A percentile compares a stretch with the other conserved stretches of the same genome.
Evolutionary conservation across 2,797 vertebrate species (phyloP).

Genomic region (Microhierax caerulescens): DNA sequence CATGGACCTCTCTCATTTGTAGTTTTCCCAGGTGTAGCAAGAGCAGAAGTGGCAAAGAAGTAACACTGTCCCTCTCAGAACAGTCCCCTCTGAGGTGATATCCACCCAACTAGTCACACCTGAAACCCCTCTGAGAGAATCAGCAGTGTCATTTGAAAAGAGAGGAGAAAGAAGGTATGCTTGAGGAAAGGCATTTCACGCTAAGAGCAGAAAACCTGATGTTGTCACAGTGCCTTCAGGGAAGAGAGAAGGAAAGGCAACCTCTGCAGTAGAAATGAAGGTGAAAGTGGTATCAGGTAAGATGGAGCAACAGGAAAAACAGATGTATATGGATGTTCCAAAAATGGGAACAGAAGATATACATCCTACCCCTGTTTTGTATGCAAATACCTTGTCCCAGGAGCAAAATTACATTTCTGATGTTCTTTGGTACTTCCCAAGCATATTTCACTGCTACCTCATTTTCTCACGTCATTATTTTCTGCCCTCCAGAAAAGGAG

Average conservation of each 20-base stretch:
- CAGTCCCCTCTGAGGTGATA: rapidly evolving
- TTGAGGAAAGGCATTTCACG: neutral
- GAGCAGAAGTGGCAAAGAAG: neutral
- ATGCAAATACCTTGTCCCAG: neutral
- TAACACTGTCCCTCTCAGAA: neutral
- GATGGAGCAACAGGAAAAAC: neutral
- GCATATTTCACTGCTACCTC: neutral
- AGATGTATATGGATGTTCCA: neutral
- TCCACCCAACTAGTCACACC: neutral
- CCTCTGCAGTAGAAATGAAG: neutral
- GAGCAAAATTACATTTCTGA: neutral
- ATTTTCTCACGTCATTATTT: neutral
- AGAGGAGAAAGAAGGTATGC: neutral
- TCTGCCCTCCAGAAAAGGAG: neutral
- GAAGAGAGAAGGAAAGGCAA: neutral
- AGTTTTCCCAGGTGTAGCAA: neutral
- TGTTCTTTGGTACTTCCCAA: neutral
- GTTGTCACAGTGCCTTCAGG: neutral
- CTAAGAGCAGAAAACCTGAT: neutral
- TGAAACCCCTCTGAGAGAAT: neutral
- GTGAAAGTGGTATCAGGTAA: neutral
- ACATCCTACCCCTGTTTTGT: neutral
- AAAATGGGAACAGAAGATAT: neutral
- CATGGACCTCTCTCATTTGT: neutral
- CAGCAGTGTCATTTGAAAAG: neutral